phyloP scores from a whole-genome alignment of 1,140 invertebrate species.

The Camponotus floridanus region DNA sequence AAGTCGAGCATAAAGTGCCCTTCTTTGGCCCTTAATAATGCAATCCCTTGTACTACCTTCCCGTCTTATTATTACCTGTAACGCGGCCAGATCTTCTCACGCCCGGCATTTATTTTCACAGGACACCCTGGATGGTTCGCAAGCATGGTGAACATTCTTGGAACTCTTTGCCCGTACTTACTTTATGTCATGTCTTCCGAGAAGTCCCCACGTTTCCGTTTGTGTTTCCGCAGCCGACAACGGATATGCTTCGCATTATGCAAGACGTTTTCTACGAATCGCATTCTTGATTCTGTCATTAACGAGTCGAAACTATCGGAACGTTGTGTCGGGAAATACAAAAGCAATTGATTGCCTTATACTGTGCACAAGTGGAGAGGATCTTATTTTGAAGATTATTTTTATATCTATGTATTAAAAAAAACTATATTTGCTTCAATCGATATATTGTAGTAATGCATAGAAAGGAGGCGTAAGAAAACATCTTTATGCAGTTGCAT shows the following conservation, averaged over 20 bases:
- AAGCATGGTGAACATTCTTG: constrained; percentile 30
- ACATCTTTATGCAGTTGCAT: background rate
- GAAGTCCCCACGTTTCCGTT: background rate
- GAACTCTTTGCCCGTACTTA: constrained; percentile 32
- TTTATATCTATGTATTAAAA: background rate
- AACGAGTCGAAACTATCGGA: constrained; percentile 9
- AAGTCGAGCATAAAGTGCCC: constrained; percentile 9
- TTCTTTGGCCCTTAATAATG: background rate
- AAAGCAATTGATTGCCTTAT: background rate
- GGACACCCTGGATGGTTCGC: constrained; percentile 30
- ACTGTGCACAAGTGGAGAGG: background rate
- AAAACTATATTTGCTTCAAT: background rate
- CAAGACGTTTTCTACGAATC: constrained; percentile 21
- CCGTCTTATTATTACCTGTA: constrained; percentile 34
- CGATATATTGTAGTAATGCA: background rate
- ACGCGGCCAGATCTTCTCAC: constrained; percentile 31
- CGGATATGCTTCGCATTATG: constrained; percentile 52
- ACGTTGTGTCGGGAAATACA: background rate
- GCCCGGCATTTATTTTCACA: constrained; percentile 28
- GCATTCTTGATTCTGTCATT: constrained; percentile 24
- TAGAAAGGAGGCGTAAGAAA: background rate
- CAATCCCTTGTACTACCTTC: background rate
- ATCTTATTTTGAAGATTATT: constrained; percentile 15
- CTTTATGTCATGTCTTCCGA: constrained; percentile 47
- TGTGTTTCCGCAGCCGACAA: constrained; percentile 46